These are phyloP conservation scores for Sesamia inferens DNA, from an alignment of 2,888 invertebrate genomes.

Conservation along the genomic window DNA sequence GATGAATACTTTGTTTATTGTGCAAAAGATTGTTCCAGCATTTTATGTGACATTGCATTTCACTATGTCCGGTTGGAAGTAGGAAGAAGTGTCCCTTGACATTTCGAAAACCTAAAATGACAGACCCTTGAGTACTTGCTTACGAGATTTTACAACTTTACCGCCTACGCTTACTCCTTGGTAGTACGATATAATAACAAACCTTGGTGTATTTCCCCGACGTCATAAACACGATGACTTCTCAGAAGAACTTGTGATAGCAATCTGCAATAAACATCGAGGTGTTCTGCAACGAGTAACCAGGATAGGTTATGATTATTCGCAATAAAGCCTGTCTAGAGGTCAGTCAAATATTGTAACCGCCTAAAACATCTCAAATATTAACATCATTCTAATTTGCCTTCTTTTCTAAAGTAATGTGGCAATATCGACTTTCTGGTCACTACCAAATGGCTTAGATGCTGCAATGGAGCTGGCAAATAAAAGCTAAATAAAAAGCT, in stretches of 20 bases:
- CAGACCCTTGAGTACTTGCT: constrained; percentile 1
- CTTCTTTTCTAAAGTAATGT: not conserved
- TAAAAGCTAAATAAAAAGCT: too few relatives aligned
- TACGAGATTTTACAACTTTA: constrained; percentile 9
- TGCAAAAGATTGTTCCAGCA: not conserved
- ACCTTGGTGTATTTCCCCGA: constrained; percentile 40
- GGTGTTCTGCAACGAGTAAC: constrained; percentile 18
- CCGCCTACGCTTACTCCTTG: constrained; percentile 32
- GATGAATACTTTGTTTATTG: not conserved
- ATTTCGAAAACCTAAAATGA: constrained; percentile 26
- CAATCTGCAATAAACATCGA: constrained; percentile 18
- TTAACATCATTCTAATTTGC: not conserved
- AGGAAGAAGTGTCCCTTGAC: constrained; percentile 11
- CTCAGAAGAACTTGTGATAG: constrained; percentile 42
- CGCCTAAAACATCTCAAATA: too few relatives aligned
- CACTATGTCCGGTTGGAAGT: not conserved
- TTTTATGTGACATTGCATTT: not conserved
- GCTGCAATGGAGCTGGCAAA: not conserved
- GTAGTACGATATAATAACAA: constrained; percentile 17
- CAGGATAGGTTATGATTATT: not conserved
- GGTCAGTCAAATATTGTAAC: not conserved
- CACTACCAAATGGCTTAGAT: constrained; percentile 4
- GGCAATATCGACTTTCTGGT: not conserved
- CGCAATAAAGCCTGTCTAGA: not conserved
- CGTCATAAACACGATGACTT: constrained; percentile 26